Conservation (phyloP, 2,113 vertebrate genomes). For the Excalfactoria chinensis region DNA sequence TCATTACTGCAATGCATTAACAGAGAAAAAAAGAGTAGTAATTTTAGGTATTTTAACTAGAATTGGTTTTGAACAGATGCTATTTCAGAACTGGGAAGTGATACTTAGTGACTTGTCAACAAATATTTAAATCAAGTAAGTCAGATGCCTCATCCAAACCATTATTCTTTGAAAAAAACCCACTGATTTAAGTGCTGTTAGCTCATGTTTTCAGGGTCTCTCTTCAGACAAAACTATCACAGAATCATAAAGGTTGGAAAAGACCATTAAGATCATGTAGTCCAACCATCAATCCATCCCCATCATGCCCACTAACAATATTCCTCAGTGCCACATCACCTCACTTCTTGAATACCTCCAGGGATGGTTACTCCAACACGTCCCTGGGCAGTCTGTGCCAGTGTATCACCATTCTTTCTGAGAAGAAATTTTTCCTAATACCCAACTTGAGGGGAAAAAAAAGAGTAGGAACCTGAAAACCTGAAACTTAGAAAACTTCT, state of each 20-base stretch:
- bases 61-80: neutral
- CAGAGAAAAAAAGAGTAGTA: neutral
- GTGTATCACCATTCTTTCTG: no score
- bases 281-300: no score
- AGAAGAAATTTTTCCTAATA: no score
- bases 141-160: neutral
- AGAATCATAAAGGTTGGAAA: no score
- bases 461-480: no score
- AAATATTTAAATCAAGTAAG: neutral
- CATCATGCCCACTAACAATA: no score
- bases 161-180: neutral
- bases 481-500: neutral
- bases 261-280: no score
- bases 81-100: constrained; percentile 11
- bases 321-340: no score
- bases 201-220: neutral
- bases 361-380: no score
- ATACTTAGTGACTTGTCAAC: neutral
- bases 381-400: no score
- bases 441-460: no score
- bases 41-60: neutral
- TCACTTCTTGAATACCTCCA: no score
- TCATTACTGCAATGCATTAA: neutral
- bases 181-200: neutral
- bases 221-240: neutral